Conservation (phyloP, 37 sponge, comb jelly and placozoan genomes). For the Aplysina aerophoba region DNA sequence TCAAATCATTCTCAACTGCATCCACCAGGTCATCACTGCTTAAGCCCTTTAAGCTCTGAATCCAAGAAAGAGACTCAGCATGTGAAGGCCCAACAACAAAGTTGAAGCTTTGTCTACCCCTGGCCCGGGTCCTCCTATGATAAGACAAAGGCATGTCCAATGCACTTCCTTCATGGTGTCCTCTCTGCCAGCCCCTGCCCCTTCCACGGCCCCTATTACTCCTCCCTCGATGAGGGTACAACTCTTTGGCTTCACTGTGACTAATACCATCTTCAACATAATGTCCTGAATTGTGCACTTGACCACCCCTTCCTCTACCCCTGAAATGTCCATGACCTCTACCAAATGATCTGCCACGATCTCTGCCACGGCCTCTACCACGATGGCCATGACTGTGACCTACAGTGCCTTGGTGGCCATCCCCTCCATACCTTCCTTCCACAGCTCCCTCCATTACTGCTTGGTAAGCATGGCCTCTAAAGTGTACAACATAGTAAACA, state of each 20-base stretch:
- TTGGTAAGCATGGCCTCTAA: no score
- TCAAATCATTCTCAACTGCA: conserved; percentile 2
- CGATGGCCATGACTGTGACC: not conserved
- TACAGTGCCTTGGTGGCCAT: not conserved
- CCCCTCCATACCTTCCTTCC: not conserved
- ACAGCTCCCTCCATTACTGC: not conserved
- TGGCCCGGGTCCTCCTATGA: no score
- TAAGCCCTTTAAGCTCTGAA: not conserved
- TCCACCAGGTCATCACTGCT: conserved; percentile 3
- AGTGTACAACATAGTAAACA: no score
- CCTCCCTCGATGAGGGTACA: no score
- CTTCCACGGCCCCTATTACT: no score
- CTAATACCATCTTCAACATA: not conserved
- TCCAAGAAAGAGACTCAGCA: not conserved
- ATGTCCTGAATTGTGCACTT: not conserved
- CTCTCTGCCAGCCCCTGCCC: no score
- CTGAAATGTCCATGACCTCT: not conserved
- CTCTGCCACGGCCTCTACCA: not conserved
- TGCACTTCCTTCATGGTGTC: no score
- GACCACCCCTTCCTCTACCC: not conserved
- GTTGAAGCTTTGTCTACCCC: no score
- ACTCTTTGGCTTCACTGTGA: no score
- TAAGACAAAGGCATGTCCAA: no score
- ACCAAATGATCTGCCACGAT: not conserved
- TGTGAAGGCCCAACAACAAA: not conserved